Evolutionary conservation across 2,888 invertebrate species (phyloP).

Genomic region (Helleia helle): DNA sequence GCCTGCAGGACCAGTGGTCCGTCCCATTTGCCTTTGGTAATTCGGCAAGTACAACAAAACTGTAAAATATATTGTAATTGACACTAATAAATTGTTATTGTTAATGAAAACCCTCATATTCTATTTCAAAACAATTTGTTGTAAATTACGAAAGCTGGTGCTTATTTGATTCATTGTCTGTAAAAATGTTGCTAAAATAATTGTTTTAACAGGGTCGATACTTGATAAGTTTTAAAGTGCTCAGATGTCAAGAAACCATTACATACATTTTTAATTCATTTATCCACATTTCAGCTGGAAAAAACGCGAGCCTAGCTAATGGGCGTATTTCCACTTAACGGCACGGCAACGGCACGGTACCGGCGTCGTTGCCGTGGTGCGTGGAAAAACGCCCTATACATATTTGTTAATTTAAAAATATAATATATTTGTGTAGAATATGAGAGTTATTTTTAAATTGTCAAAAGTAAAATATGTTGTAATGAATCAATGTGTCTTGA

Average conservation of each 20-base stretch:
- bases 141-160: background rate
- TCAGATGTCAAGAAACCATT: no score
- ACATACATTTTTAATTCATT: no score
- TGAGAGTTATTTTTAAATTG: conserved; percentile 2
- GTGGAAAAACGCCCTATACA: no score
- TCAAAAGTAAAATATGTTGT: background rate
- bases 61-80: background rate
- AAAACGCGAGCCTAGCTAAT: no score
- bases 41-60: conserved; percentile 21
- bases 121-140: background rate
- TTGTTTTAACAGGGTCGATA: no score
- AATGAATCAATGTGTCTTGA: no score
- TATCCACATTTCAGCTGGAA: no score
- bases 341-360: no score
- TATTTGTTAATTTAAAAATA: background rate
- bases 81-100: background rate
- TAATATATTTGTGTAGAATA: background rate
- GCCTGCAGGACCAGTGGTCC: conserved; percentile 20
- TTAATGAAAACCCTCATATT: conserved; percentile 5
- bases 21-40: conserved; percentile 18
- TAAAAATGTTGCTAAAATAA: no score
- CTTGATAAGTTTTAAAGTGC: no score
- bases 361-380: no score
- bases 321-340: no score
- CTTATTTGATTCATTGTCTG: background rate